phyloP scores from a whole-genome alignment of 30 jellyfish, hydroid and myxozoan species.

The Pelagia noctiluca region DNA sequence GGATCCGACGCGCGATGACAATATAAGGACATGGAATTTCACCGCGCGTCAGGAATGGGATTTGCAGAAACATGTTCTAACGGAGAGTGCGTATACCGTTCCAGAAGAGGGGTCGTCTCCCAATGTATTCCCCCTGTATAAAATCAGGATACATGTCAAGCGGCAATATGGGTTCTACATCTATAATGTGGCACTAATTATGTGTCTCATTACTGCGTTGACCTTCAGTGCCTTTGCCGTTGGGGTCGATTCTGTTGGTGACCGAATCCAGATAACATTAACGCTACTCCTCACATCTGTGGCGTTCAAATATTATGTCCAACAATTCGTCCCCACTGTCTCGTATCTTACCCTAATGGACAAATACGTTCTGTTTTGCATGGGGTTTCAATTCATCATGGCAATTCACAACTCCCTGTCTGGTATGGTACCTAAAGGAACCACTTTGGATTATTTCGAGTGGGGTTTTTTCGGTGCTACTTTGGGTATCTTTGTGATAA shows the following conservation, averaged over 20 bases:
- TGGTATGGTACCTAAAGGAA: slow-evolving; percentile 30
- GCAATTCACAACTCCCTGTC: slow-evolving; percentile 65
- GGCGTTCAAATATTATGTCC: slow-evolving; percentile 61
- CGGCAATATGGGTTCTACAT: slow-evolving; percentile 57
- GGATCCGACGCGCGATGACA: slow-evolving; percentile 62
- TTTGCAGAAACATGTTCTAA: slow-evolving; percentile 42
- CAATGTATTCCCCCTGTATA: slow-evolving; percentile 49
- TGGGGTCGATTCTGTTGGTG: slow-evolving; percentile 57
- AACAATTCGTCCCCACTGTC: slow-evolving; percentile 76
- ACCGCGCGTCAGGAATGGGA: slow-evolving; percentile 69
- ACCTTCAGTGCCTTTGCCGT: slow-evolving; percentile 74
- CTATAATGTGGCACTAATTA: slow-evolving; percentile 59
- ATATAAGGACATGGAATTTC: slow-evolving; percentile 74
- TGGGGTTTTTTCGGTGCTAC: slow-evolving; percentile 51
- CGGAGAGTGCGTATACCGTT: slow-evolving; percentile 39
- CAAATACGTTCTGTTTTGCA: slow-evolving; percentile 43
- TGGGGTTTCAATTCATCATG: slow-evolving; percentile 65
- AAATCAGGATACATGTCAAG: slow-evolving; percentile 54
- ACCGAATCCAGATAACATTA: slow-evolving; percentile 58
- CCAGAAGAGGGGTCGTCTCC: slow-evolving; percentile 69
- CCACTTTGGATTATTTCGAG: slow-evolving; percentile 26
- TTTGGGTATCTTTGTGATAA: slow-evolving; percentile 18
- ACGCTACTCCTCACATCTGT: slow-evolving; percentile 67
- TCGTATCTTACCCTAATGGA: slow-evolving; percentile 65
- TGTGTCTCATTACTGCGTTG: slow-evolving; percentile 61